Conservation (phyloP, 2,113 vertebrate species). For the Aptenodytes forsteri region DNA sequence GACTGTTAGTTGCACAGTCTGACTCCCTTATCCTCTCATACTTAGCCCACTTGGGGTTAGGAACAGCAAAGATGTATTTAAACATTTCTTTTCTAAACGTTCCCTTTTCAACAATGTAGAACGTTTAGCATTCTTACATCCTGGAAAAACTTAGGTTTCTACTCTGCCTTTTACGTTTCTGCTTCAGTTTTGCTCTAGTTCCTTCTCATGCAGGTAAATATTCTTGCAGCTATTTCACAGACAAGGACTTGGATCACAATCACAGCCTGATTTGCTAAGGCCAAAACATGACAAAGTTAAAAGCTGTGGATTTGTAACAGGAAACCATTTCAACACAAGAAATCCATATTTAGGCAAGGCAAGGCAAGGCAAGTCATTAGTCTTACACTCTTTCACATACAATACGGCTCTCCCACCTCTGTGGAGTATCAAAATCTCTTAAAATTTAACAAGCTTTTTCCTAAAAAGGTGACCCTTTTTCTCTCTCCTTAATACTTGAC, state of each 20-base stretch:
- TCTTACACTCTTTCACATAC: not conserved
- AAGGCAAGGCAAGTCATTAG: not conserved
- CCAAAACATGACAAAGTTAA: not conserved
- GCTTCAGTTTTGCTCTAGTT: not conserved
- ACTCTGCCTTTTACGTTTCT: not conserved
- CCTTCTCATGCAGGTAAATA: not conserved
- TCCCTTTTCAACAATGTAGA: not conserved
- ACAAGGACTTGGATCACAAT: not conserved
- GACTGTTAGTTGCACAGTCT: not conserved
- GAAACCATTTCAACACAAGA: not conserved
- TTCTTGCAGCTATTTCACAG: not conserved
- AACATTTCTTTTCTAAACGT: not conserved
- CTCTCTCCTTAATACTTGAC: not conserved
- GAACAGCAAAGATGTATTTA: not conserved
- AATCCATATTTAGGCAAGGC: not conserved
- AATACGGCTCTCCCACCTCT: not conserved
- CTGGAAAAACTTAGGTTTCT: not conserved
- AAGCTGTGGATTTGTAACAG: not conserved
- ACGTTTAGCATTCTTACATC: not conserved
- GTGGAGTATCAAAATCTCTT: not conserved
- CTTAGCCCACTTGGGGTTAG: not conserved
- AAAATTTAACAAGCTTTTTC: not conserved
- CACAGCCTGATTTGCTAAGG: not conserved
- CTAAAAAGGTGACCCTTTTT: not conserved
- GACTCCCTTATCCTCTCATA: not conserved